Percentiles rank a stretch among this genome's conserved stretches.
Evolutionary conservation across 2,888 invertebrate genomes (phyloP).

Genomic region (Pinctada fucata): DNA sequence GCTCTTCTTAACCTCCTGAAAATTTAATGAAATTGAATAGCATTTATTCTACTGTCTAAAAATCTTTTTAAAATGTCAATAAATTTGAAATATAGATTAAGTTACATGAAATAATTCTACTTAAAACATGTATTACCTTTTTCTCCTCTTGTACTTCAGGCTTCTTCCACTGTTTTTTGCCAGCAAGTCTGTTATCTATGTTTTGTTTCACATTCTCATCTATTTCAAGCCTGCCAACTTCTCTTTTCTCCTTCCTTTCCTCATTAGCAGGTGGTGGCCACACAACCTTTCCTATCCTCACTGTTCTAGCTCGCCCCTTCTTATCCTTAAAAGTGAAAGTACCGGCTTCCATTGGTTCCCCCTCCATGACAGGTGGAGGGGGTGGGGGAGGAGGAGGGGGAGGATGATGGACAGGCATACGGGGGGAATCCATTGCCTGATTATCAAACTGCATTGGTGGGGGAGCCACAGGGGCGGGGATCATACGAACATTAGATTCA

Average conservation of each 20-base stretch:
- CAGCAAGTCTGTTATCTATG: conserved; percentile 58
- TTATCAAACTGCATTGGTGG: conserved; percentile 53
- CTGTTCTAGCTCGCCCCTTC: conserved; percentile 94
- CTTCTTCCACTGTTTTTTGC: conserved; percentile 55
- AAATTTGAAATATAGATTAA: neutral
- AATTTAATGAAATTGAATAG: neutral
- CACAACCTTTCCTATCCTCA: conserved; percentile 84
- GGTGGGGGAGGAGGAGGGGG: conserved; percentile 76
- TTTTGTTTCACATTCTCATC: conserved; percentile 67
- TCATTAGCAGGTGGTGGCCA: conserved; percentile 92
- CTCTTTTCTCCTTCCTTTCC: conserved; percentile 80
- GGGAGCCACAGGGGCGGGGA: conserved; percentile 55
- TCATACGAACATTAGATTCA: conserved; percentile 39
- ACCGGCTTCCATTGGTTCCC: conserved; percentile 53
- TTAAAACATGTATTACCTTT: conserved; percentile 9
- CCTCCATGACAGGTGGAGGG: conserved; percentile 84
- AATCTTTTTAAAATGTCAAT: neutral
- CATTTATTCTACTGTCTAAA: neutral
- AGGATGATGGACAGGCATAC: conserved; percentile 41
- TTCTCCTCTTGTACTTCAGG: conserved; percentile 51
- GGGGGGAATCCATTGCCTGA: conserved; percentile 37
- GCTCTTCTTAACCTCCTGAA: conserved; percentile 47
- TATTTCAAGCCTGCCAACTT: conserved; percentile 72
- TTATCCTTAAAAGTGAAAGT: conserved; percentile 79
- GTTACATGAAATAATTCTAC: neutral